Base-by-base conservation (phyloP, 2,888 invertebrate genomes). In the Drosophila robusta region DNA sequence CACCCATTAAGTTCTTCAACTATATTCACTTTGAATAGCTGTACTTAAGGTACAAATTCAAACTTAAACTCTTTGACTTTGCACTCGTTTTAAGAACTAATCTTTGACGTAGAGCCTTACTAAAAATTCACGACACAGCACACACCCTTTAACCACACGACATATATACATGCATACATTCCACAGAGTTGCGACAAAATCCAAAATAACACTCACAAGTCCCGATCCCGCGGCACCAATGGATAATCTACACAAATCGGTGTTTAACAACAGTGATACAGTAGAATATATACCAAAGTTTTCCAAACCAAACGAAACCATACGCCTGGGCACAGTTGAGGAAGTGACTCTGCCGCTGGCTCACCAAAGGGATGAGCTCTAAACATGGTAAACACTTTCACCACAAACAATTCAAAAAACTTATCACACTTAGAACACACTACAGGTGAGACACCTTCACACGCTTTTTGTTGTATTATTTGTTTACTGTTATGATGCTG, bases 261-360 rank as follows among this genome's bases (percentile, higher is more conserved):
- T 90, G 70, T 86, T 85, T 77, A 92, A 90, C 79, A 77, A 90
- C 65, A 90, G 92, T 57, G 86, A 91, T 75, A 87, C 90, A 69
- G 92, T 92, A 60, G 91, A 90, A 65, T 92, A 91, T 58, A 88
- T 89, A 80, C 92, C 92, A 71, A 87, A 87, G 78, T 80, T 75
- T 65, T 82, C 78, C 44, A 69, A 61, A 7, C 95, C 95, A 89
- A 96, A 96, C 91, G 93, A 94, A 78, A 84, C 78, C 11, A 78
- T 90, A 65, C 88, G 79, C 39, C 75, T 92, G 62, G 92, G 92
- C 57, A 91, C 91, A 42, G 91, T 92, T 45, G 92, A 92, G 75
- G 90, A 90, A 62, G 90, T 92, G 56, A 80, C 87, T 51, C 81
- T 91, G 56, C 78, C 85, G 54, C 63, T 73, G 38, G 34, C 45